Base-by-base conservation (phyloP, 2,888 invertebrate species). In the Scelioninae gen. 1 region DNA sequence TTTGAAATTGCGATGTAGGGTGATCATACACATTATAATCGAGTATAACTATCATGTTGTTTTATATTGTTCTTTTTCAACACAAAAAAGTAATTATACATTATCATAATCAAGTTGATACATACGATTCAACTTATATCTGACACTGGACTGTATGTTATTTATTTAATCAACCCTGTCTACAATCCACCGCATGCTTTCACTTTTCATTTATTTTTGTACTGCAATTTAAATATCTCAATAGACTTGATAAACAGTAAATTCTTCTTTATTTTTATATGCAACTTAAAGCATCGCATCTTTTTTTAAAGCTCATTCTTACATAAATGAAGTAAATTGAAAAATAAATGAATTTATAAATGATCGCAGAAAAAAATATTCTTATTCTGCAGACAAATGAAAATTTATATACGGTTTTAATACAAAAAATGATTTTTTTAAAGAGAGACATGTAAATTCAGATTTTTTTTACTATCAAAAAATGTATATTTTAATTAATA, bases 91-190 rank as follows among this genome's bases (percentile, higher is more conserved):
- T 34, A 34, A 11, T 40, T 38, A 40, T 58, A 40, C 40, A 40
- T 58, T 58, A 58, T 58, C 58, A 23, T 23, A 58, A 11, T 40
- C 13, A 40, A 23, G 23, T 40, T 58, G 58, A 58, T 58, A 40
- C 38, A 58, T 58, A 58, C 38, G 40, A 58, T 23, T 23, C 58
- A 40, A 40, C 58, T 38, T 38, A 6, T 58, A 40, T 40, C 58
- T 40, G 40, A 58, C 40, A 58, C 58, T 40, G 40, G 40, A 58
- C 40, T 8, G 23, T 40, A 11, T 40, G 40, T 58, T 58, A 58
- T 58, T 58, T 58, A 40, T 58, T 58, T 40, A 56, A 56, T 56
- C 56, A 38, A 16, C 38, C 16, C 34, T 29, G 56, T 56, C 56
- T 34, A 56, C 56, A 38, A 38, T 56, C 15, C 34, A 15, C n/a